A percentile compares a stretch with the other conserved stretches of the same genome.
Conservation (phyloP, 2,797 vertebrate species). For the Galagoides demidoff region DNA sequence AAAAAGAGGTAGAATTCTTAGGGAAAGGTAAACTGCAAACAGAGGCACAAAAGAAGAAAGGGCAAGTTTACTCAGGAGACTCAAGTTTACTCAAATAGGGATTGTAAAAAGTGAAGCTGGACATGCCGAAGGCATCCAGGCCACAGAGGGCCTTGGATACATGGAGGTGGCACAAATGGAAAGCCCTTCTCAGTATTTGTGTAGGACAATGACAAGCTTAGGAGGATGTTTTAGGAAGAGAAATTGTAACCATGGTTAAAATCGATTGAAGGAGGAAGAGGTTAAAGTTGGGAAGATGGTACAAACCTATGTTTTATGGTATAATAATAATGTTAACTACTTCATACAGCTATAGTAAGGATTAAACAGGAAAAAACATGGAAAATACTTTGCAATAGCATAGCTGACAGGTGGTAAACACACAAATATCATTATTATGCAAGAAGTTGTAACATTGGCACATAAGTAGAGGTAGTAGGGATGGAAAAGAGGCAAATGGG, state of each 20-base stretch:
- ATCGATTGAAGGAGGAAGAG: not conserved
- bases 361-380: not conserved
- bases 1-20: not conserved
- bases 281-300: not conserved
- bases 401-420: not conserved
- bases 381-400: not conserved
- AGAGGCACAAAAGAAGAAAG: not conserved
- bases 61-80: not conserved
- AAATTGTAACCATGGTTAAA: not conserved
- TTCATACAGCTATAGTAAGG: not conserved
- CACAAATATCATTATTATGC: not conserved
- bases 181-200: not conserved
- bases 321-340: not conserved
- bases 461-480: not conserved
- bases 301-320: slow-evolving; percentile 6
- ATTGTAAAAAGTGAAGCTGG: not conserved
- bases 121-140: not conserved
- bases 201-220: not conserved
- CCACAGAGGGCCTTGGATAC: not conserved
- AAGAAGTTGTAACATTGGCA: not conserved
- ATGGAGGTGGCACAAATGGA: not conserved
- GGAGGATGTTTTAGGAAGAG: not conserved
- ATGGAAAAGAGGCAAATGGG: not conserved
- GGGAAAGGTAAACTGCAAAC: not conserved
- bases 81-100: too few relatives aligned